Percentiles rank a stretch among this genome's conserved stretches.
Conservation (phyloP, 2,797 vertebrate genomes). For the Tamandua tetradactyla region DNA sequence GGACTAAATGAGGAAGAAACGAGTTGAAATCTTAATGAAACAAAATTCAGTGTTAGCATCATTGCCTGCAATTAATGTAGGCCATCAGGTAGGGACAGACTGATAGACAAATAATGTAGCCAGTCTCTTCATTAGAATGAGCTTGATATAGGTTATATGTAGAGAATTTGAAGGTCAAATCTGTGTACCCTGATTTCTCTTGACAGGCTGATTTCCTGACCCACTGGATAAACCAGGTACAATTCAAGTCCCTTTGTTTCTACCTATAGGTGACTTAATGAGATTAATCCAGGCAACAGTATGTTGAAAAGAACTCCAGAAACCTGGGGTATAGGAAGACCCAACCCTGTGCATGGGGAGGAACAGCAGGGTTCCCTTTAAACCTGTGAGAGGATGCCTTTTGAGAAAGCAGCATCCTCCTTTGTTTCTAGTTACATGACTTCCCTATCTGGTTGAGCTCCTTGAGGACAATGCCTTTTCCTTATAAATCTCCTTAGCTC, state of each 20-base stretch:
- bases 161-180: not conserved
- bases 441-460: not conserved
- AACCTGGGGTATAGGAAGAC: not conserved
- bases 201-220: conserved; percentile 20
- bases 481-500: not conserved
- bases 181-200: conserved; percentile 4
- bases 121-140: not conserved
- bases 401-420: not conserved
- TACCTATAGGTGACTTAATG: not conserved
- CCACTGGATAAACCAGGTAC: not conserved
- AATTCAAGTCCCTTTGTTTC: conserved; percentile 17
- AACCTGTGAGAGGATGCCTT: not conserved
- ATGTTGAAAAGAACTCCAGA: not conserved
- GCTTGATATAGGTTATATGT: not conserved
- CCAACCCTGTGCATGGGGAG: not conserved
- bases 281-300: not conserved
- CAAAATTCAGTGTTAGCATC: conserved; percentile 19
- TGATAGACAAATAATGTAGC: not conserved
- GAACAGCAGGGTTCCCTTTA: not conserved
- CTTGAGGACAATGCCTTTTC: not conserved
- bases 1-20: conserved; percentile 64
- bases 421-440: not conserved
- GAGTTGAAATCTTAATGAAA: conserved; percentile 64
- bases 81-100: not conserved
- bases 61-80: conserved; percentile 17